Base-by-base conservation (phyloP, 1,140 invertebrate species). In the Dendroctonus valens region DNA sequence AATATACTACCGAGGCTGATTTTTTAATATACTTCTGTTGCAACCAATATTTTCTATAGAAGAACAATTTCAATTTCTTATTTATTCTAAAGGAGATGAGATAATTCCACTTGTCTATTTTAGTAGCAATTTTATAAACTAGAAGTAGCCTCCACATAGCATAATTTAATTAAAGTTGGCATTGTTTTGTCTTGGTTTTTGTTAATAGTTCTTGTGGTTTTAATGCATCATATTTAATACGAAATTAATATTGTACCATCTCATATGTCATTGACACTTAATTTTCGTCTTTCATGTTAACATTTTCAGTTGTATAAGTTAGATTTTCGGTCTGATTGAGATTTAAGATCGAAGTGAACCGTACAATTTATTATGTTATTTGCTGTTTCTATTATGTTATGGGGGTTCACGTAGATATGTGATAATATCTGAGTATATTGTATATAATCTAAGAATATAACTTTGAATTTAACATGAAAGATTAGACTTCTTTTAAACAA, bases 151-250 rank as follows among this genome's bases (percentile, higher is more conserved):
- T 51, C 37, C 15, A 51, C 37, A 51, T 8, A 2, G 26, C 26
- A 26, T 26, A 26, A 26, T 26, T 26, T 26, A 3, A 54, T 38
- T 54, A 54, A 54, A 58, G 7, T 52, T 54, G 60, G 50, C 50
- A 41, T 41, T 63, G 60, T 54, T 63, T 63, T 63, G 60, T 53
- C 51, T 63, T 63, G 48, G 40, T 61, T 63, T 62, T 63, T 54
- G 7, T 54, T 54, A 54, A 54, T 63, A 46, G 41, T 51, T 54
- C 50, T 52, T 63, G 60, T 63, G 50, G 51, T 63, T 62, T 62
- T 62, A 62, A 62, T 63, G 60, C 60, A 63, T 63, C 50, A 54
- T 26, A 26, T 54, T 52, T 53, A 62, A 62, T 63, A 63, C 39
- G 9, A 52, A 26, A 26, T 54, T 63, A 63, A 63, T 54, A 63